Conservation (phyloP, 1,140 invertebrate genomes). For the Chelonus insularis region DNA sequence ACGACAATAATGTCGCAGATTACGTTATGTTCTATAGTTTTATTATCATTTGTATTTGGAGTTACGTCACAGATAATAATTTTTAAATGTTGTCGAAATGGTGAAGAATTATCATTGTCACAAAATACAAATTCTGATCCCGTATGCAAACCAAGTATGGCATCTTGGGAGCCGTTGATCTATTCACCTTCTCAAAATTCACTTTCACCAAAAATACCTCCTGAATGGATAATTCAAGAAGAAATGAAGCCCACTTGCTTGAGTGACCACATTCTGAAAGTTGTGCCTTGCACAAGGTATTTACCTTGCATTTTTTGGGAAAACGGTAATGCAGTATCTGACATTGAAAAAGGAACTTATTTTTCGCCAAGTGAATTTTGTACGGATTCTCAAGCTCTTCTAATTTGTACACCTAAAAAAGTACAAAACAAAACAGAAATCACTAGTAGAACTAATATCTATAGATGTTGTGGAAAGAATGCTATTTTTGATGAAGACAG, state of each 20-base stretch:
- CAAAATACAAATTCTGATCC: constrained; percentile 18
- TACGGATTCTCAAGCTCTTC: constrained; percentile 62
- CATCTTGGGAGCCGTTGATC: constrained; percentile 58
- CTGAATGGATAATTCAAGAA: constrained; percentile 56
- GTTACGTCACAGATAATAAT: constrained; percentile 48
- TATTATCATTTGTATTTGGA: constrained; percentile 19
- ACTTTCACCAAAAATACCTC: constrained; percentile 50
- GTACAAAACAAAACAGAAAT: constrained; percentile 44
- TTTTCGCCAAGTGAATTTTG: constrained; percentile 63
- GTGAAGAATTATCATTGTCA: constrained; percentile 46
- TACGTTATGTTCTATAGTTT: background rate
- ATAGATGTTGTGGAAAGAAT: constrained; percentile 64
- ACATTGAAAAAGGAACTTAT: constrained; percentile 40
- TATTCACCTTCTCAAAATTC: constrained; percentile 54
- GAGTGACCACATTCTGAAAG: constrained; percentile 43
- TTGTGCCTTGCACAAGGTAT: constrained; percentile 39
- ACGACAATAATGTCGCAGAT: constrained; percentile 8
- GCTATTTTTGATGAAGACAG: constrained; percentile 63
- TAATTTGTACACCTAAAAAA: constrained; percentile 61
- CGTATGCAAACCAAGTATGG: constrained; percentile 35
- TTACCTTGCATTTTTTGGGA: constrained; percentile 61
- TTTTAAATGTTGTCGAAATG: constrained; percentile 61
- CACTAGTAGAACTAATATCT: constrained; percentile 54
- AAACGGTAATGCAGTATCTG: constrained; percentile 62
- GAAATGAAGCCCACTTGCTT: constrained; percentile 51